Percentiles rank a stretch among this genome's conserved stretches.
phyloP scores from a whole-genome alignment of 2,113 vertebrate genomes.

The Cinclus cinclus region DNA sequence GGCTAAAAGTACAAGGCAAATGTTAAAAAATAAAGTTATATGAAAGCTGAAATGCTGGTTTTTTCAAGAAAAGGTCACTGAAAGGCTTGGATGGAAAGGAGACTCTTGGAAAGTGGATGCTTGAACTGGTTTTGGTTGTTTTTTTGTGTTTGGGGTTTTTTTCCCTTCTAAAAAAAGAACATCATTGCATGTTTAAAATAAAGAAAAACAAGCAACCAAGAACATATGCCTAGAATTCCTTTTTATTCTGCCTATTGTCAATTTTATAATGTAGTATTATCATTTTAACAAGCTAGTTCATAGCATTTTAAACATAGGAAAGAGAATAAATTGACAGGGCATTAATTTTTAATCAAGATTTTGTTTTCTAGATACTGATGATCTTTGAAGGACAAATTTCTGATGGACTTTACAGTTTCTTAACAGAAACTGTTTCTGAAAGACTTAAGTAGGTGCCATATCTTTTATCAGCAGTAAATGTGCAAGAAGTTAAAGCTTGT shows the following conservation, averaged over 20 bases:
- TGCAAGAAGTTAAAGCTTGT: slow-evolving; percentile 4
- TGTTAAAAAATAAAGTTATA: background rate
- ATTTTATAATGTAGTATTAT: background rate
- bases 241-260: background rate
- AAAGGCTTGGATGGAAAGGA: background rate
- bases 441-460: background rate
- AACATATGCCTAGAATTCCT: background rate
- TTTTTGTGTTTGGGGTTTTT: background rate
- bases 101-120: background rate
- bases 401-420: too few species aligned
- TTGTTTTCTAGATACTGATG: background rate
- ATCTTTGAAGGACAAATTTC: background rate
- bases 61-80: background rate
- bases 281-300: background rate
- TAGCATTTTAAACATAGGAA: background rate
- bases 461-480: background rate
- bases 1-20: background rate
- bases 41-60: background rate
- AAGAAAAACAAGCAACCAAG: background rate
- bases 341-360: background rate
- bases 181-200: background rate
- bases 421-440: background rate
- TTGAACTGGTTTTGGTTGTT: background rate
- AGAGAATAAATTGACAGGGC: background rate
- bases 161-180: background rate